Evolutionary conservation across 2,888 invertebrate genomes (phyloP), one percentile per base, ranked within the genome.

Genomic region (Atrina japonica): DNA sequence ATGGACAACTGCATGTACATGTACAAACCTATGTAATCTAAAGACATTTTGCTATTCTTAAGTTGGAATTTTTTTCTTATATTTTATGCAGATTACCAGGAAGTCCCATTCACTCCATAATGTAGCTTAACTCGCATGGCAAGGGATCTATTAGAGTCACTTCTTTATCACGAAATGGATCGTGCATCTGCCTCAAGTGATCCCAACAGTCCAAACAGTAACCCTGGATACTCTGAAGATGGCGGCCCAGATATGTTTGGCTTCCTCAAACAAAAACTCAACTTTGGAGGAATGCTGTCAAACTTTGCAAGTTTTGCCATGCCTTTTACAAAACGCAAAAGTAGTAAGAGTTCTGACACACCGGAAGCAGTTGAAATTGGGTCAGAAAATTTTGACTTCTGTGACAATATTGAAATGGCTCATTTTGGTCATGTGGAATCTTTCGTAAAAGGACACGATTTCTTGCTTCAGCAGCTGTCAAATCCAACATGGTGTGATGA

Each of bases 401-500:
- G 84, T 83, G 68, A 70, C 45, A 80, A 83, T 27, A 85, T 88
- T 64, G 87, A 88, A 72, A 85, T 88, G 86, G 81, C 84, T 11
- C 83, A 82, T 47, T 77, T 88, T 68, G 78, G 78, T 29, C 81
- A 73, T 60, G 73, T 66, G 45, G 73, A 72, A 45, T 66, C 68
- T 21, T 47, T 64, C 11, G 67, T 73, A 1, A 78, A 78, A 65
- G 87, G 87, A 30, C 87, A 88, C 56, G 78, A 85, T 58, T 88
- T 86, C 61, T 63, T 76, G 25, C 80, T 81, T 1, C 80, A 83
- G 47, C 85, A 86, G 66, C 74, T 86, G 70, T 76, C 77, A 14
- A 84, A 85, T 64, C 91, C 92, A 5, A 91, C 92, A 0, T 92
- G 92, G 92, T 92, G 92, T 83, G 92, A 92, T 78, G 89, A 91